Percentiles rank a stretch among this genome's conserved stretches.
phyloP scores from a whole-genome alignment of 1,140 invertebrate genomes.

The Anastrepha obliqua region DNA sequence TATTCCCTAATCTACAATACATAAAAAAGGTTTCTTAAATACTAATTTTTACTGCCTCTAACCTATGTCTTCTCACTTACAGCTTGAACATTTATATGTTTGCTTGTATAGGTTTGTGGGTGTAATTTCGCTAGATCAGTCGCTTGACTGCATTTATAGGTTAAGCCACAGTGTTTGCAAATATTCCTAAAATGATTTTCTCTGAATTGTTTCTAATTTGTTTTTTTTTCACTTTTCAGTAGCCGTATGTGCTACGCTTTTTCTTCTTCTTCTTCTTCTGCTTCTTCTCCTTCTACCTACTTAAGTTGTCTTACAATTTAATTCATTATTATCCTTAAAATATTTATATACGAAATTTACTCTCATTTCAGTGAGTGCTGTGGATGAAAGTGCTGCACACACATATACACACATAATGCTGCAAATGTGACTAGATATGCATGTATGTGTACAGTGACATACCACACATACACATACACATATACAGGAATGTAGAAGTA shows the following conservation, averaged over 20 bases:
- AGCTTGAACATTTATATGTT: too few species aligned
- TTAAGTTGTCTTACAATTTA: not conserved
- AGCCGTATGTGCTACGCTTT: not conserved
- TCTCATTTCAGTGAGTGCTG: not conserved
- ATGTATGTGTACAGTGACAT: not conserved
- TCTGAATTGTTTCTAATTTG: not conserved
- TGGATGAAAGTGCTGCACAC: too few species aligned
- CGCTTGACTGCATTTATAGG: conserved; percentile 21
- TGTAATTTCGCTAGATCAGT: not conserved
- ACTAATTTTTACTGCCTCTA: too few species aligned
- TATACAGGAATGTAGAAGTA: not conserved
- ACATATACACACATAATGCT: too few species aligned
- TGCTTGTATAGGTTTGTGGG: too few species aligned
- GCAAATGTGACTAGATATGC: too few species aligned
- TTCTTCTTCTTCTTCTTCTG: not conserved
- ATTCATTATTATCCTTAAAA: not conserved
- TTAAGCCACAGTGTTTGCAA: not conserved
- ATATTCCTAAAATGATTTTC: not conserved
- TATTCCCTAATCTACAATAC: too few species aligned
- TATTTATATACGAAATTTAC: not conserved
- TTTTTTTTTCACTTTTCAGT: not conserved
- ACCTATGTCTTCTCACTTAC: too few species aligned
- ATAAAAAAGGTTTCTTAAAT: too few species aligned
- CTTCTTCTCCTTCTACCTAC: not conserved
- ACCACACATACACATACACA: not conserved